These are phyloP conservation scores for Cyclura pinguis DNA, from an alignment of 2,797 vertebrate species.

Conservation along the genomic window DNA sequence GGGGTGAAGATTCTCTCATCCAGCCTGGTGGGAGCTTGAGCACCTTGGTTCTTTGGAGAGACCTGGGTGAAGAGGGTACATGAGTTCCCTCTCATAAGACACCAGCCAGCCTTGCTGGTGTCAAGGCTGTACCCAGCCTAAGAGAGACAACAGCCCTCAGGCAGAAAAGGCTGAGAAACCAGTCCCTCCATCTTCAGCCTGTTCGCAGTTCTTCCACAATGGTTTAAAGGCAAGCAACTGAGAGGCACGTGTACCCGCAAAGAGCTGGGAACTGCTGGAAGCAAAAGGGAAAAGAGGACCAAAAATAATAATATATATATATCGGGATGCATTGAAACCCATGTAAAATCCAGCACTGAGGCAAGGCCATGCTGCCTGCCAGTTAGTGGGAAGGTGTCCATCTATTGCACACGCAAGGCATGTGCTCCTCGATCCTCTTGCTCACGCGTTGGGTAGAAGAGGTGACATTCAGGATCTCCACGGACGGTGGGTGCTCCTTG, in stretches of 20 bases:
- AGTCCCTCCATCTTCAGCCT: slow-evolving; percentile 67
- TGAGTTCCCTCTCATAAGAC: not conserved
- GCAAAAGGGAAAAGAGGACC: slow-evolving; percentile 59
- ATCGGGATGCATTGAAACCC: slow-evolving; percentile 72
- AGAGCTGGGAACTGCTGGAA: slow-evolving; percentile 76
- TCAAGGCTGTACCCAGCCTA: not conserved
- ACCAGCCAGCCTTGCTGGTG: not conserved
- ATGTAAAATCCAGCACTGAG: slow-evolving; percentile 72
- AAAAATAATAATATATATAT: not conserved
- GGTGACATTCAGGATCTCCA: slow-evolving; percentile 94
- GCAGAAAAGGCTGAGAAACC: slow-evolving; percentile 64
- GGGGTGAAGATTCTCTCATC: slow-evolving; percentile 1
- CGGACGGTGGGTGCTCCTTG: slow-evolving; percentile 87
- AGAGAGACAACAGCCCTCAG: slow-evolving; percentile 16
- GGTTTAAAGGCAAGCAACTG: slow-evolving; percentile 55
- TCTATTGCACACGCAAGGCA: slow-evolving; percentile 75
- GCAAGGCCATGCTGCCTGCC: slow-evolving; percentile 54
- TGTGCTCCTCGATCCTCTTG: slow-evolving; percentile 79
- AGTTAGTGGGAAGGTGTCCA: slow-evolving; percentile 53
- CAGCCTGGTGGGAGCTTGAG: not conserved
- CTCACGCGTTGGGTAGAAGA: slow-evolving; percentile 83
- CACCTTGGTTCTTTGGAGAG: slow-evolving; percentile 37
- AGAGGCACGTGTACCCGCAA: slow-evolving; percentile 60
- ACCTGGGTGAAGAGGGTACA: not conserved
- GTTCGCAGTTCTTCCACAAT: slow-evolving; percentile 44